Conservation (phyloP, 2,797 vertebrate species). For the Coccyzus lansbergi region DNA sequence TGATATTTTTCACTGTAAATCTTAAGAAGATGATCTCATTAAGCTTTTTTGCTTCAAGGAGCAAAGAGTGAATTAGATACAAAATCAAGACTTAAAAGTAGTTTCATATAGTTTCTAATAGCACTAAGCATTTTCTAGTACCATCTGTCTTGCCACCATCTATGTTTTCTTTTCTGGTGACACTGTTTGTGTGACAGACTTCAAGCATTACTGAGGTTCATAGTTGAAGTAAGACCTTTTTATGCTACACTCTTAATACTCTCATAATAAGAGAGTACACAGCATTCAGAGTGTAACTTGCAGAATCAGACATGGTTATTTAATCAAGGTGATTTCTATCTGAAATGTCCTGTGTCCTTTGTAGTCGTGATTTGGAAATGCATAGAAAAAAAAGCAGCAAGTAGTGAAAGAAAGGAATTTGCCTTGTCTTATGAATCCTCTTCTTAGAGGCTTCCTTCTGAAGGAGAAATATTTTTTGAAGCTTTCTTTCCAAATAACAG, state of each 20-base stretch:
- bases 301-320: not conserved
- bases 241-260: not conserved
- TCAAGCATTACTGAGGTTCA: not conserved
- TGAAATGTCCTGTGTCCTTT: not conserved
- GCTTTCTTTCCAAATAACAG: not conserved
- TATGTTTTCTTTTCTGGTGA: conserved; percentile 29
- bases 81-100: conserved; percentile 25
- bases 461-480: not conserved
- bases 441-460: not conserved
- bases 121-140: conserved; percentile 5
- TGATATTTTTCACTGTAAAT: not conserved
- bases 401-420: not conserved
- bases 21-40: not conserved
- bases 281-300: not conserved
- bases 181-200: conserved; percentile 14
- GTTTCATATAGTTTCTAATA: not conserved
- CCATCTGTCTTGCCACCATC: conserved; percentile 20
- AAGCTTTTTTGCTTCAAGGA: not conserved
- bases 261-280: not conserved
- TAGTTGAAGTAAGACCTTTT: not conserved
- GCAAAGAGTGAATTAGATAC: not conserved
- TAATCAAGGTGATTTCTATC: not conserved
- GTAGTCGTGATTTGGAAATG: not conserved
- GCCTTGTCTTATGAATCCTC: not conserved
- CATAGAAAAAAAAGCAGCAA: not conserved